These are phyloP conservation scores for Apoderus coryli DNA, from an alignment of 2,888 invertebrate species.

Conservation along the genomic window DNA sequence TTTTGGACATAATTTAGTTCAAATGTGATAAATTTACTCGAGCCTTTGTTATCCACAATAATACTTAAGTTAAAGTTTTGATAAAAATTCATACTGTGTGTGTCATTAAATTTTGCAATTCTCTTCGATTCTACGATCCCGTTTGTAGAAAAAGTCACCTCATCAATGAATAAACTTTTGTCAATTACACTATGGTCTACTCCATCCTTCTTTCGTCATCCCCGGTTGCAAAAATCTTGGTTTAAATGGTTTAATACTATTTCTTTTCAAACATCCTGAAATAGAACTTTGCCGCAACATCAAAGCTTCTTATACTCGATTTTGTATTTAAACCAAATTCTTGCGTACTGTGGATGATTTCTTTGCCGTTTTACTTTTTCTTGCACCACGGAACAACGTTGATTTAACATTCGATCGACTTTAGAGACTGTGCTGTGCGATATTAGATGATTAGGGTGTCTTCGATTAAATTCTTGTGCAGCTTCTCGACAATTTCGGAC, in stretches of 20 bases:
- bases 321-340: conserved; percentile 5
- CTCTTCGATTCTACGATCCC: no score
- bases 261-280: conserved; percentile 9
- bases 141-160: no score
- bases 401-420: conserved; percentile 8
- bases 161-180: no score
- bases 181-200: no score
- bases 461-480: conserved; percentile 8
- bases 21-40: no score
- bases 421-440: conserved; percentile 8
- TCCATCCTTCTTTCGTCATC: conserved; percentile 10
- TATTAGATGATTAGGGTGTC: conserved; percentile 8
- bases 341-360: conserved; percentile 8
- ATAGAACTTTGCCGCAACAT: conserved; percentile 6
- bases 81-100: no score
- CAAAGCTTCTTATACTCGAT: conserved; percentile 8
- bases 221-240: conserved; percentile 10
- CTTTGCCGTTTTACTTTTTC: conserved; percentile 7
- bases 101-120: no score
- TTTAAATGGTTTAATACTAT: conserved; percentile 4
- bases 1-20: no score
- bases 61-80: no score
- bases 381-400: conserved; percentile 5
- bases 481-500: conserved; percentile 6
- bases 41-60: no score